Evolutionary conservation across 2,888 invertebrate genomes (phyloP), one percentile per base, ranked within the genome.

Genomic region (Phengaris arion): DNA sequence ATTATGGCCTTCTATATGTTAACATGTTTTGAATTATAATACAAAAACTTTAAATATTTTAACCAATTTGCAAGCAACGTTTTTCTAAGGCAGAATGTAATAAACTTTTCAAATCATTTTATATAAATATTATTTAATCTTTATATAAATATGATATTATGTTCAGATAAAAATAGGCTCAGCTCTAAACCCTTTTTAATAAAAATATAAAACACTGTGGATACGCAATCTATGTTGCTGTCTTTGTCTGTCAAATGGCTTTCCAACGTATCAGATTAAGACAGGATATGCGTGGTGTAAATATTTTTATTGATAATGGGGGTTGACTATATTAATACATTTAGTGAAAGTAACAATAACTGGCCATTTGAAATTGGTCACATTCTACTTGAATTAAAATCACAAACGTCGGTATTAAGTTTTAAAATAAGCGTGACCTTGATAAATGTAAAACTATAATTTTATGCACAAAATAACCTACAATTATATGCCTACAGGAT

Each of bases 361-460:
- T 22, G 15, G 15, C 15, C 57, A n/a, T 57, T 15, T 48, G 6
- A 46, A 57, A 15, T 15, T 57, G 7, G 7, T 57, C 57, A n/a
- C 8, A 57, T 59, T 9, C 4, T 13, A 64, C 6, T 45, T 64
- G 35, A 64, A 45, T 13, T 12, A 12, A 12, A 6, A 64, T 64
- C 0, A 35, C 6, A 6, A 10, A 35, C 59, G 59, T 4, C 22
- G 5, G 64, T 35, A 64, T 35, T 12, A 13, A 64, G 12, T 35
- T 64, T 64, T 64, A 64, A 64, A 64, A 64, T 64, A 64, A 45
- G 35, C 35, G 12, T 45, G 64, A 35, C 64, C 64, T 64, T 64
- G 64, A 7, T 64, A 6, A 64, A 64, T 64, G 64, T 64, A 64
- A 64, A 64, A 64, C 6, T 64, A 35, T 64, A 64, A 64, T 64